phyloP scores from a whole-genome alignment of 30 jellyfish, hydroid and myxozoan species.

The Turritopsis dohrnii region DNA sequence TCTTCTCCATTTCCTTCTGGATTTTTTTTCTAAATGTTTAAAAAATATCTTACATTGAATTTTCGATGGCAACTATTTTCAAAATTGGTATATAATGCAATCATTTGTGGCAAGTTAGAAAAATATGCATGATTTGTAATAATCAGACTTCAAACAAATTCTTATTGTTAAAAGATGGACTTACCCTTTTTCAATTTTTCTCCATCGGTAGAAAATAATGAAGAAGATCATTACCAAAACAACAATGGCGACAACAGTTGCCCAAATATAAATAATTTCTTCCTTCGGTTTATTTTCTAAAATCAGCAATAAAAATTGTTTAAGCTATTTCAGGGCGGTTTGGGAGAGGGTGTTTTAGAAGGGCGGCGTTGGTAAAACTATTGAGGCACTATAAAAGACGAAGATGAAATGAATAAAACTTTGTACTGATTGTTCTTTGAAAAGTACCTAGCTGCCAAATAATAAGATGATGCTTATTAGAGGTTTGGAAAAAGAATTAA shows the following conservation, averaged over 20 bases:
- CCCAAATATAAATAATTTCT: slow-evolving; percentile 22
- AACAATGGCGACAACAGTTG: slow-evolving; percentile 23
- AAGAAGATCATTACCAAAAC: background rate
- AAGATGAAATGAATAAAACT: too few relatives aligned
- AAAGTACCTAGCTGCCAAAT: too few relatives aligned
- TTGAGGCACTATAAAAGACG: too few relatives aligned
- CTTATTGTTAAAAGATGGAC: too few relatives aligned
- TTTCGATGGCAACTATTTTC: background rate
- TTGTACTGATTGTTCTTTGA: too few relatives aligned
- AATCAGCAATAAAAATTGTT: background rate
- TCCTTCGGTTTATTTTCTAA: background rate
- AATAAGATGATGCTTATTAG: too few relatives aligned
- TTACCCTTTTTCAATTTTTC: slow-evolving; percentile 26
- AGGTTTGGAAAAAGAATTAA: too few relatives aligned
- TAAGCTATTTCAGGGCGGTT: too few relatives aligned
- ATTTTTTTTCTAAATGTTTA: background rate
- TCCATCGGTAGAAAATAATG: slow-evolving; percentile 20
- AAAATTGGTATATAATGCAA: background rate
- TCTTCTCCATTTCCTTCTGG: background rate
- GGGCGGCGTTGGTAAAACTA: too few relatives aligned
- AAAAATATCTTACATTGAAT: background rate
- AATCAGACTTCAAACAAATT: background rate
- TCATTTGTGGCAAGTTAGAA: background rate
- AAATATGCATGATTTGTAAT: background rate
- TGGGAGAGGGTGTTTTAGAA: too few relatives aligned